phyloP scores from a whole-genome alignment of 2,113 vertebrate species.

The Antigone vipio region DNA sequence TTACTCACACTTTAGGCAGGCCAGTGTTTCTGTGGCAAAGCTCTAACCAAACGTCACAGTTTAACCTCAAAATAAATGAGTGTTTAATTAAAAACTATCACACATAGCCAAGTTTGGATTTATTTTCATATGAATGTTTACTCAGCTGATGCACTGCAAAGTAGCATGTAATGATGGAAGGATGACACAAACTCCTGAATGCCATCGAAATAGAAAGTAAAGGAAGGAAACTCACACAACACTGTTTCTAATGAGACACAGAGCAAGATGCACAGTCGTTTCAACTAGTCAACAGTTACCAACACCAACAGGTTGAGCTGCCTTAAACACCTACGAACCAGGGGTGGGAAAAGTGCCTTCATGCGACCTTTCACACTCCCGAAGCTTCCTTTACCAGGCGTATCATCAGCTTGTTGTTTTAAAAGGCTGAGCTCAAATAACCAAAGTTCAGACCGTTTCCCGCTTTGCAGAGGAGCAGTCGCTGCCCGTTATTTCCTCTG shows the following conservation, averaged over 20 bases:
- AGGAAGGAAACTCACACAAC: slow-evolving; percentile 31
- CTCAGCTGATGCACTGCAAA: slow-evolving; percentile 42
- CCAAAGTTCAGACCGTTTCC: not conserved
- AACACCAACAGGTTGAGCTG: not conserved
- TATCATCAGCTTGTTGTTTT: not conserved
- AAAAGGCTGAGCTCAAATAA: not conserved
- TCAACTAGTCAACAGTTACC: not conserved
- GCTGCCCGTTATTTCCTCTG: not conserved
- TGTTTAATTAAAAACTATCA: slow-evolving; percentile 47
- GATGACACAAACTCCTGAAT: slow-evolving; percentile 49
- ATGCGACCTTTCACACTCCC: not conserved
- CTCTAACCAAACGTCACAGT: slow-evolving; percentile 36
- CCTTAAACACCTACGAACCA: not conserved
- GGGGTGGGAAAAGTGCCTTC: not conserved
- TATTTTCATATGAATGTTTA: slow-evolving; percentile 61
- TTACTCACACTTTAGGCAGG: slow-evolving; percentile 4
- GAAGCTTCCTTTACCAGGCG: not conserved
- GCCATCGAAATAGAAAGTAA: slow-evolving; percentile 51
- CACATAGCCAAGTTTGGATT: slow-evolving; percentile 41
- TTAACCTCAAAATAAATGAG: slow-evolving; percentile 38
- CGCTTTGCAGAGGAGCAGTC: not conserved
- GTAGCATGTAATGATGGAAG: slow-evolving; percentile 39
- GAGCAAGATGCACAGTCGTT: not conserved
- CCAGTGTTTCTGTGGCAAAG: not conserved
- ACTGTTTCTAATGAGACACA: not conserved